phyloP scores from a whole-genome alignment of 1,140 invertebrate genomes.

The Hyposmocoma kahamanoa region DNA sequence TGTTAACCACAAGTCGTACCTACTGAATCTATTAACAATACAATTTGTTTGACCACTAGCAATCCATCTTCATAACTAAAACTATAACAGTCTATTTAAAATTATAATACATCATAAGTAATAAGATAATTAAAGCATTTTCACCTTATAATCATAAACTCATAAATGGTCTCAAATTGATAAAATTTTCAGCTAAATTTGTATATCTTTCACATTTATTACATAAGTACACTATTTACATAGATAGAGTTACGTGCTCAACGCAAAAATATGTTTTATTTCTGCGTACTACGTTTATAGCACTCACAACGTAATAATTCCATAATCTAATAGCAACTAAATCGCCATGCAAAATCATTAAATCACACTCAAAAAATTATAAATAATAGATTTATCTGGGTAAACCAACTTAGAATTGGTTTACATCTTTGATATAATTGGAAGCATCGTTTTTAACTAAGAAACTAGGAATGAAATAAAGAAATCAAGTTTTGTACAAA shows the following conservation, averaged over 20 bases:
- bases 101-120: constrained; percentile 67
- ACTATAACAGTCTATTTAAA: constrained; percentile 71
- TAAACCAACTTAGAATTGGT: constrained; percentile 66
- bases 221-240: constrained; percentile 62
- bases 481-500: too few relatives aligned
- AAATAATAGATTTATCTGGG: constrained; percentile 54
- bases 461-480: constrained; percentile 35
- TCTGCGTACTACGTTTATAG: constrained; percentile 50
- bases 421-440: constrained; percentile 71
- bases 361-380: constrained; percentile 61
- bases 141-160: constrained; percentile 68
- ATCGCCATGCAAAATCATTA: constrained; percentile 64
- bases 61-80: constrained; percentile 55
- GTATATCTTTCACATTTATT: constrained; percentile 43
- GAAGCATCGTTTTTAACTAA: constrained; percentile 70
- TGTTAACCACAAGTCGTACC: neutral
- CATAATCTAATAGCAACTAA: constrained; percentile 57
- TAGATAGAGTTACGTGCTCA: constrained; percentile 31
- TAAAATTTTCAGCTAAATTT: constrained; percentile 52
- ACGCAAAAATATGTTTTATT: constrained; percentile 52
- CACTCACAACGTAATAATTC: constrained; percentile 38
- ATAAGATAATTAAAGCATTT: constrained; percentile 71
- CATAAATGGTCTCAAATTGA: constrained; percentile 56
- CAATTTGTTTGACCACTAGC: constrained; percentile 33
- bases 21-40: constrained; percentile 30